Evolutionary conservation across 1,140 invertebrate genomes (phyloP), one percentile per base, ranked within the genome.

Genomic region (Arctopsyche grandis): DNA sequence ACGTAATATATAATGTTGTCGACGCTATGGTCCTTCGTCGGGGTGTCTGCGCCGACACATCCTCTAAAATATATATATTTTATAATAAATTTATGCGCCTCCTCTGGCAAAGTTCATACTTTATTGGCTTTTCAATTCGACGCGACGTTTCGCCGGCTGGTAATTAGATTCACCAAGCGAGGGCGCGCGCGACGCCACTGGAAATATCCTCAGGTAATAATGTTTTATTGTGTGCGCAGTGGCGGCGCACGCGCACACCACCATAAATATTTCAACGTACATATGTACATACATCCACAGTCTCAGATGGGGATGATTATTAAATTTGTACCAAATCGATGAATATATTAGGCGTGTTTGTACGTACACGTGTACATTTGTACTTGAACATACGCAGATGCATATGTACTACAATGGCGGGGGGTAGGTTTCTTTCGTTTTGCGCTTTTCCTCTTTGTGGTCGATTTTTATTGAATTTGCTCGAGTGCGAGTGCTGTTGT

Each of bases 41-140:
- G 29, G 29, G 29, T 7, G 29, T 38, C 29, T 38, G 29, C 29
- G 29, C 29, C 29, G 29, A 38, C 3, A 7, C 29, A 7, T 38
- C 29, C 29, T 7, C 29, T 1, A 38, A 38, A 38, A 56, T n/a
- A 56, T 56, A 56, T 56, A 56, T 16, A 56, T 56, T 3, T 4
- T 56, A 56, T 21, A 21, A n/a, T 56, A 16, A n/a, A 16, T 56
- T 56, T 21, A 56, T 56, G 14, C 10, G 52, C 60, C 60, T 12
- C 29, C 69, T 38, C 46, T 24, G 69, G 48, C 46, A 26, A 46
- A 74, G 71, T 58, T 74, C 69, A 58, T 74, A 74, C 52, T 74
- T 74, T 74, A 74, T 74, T 74, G 71, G 52, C 71, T 74, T 58
- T 58, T 56, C 71, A 74, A 74, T 74, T 58, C 71, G 52, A 74